These are phyloP conservation scores for Mastomys natalensis DNA, from an alignment of 2,113 vertebrate genomes.

Conservation along the genomic window DNA sequence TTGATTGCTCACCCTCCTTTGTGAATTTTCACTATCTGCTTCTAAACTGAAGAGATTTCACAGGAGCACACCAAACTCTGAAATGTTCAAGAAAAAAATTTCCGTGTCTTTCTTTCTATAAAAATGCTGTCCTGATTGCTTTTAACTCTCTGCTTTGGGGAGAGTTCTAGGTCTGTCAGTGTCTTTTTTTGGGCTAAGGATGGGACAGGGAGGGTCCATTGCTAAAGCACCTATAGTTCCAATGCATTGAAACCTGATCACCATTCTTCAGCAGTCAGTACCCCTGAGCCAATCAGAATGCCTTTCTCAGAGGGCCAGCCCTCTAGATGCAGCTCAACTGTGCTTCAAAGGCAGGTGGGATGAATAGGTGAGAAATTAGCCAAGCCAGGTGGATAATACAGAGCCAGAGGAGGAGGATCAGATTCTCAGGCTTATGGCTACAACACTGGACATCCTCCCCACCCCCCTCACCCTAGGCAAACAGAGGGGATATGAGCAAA, in stretches of 20 bases:
- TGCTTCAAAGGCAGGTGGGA: neutral
- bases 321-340: neutral
- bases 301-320: neutral
- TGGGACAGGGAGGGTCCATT: neutral
- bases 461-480: neutral
- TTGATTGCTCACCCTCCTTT: neutral
- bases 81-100: neutral
- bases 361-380: rapidly evolving
- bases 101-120: neutral
- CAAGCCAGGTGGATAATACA: neutral
- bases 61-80: neutral
- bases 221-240: neutral
- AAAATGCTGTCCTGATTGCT: neutral
- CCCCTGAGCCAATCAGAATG: neutral
- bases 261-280: neutral
- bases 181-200: neutral
- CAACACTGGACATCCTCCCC: too few species aligned
- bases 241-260: neutral
- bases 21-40: neutral
- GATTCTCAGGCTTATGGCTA: neutral
- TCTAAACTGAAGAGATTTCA: neutral
- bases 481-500: neutral
- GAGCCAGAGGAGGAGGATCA: neutral
- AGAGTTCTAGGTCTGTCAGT: slow-evolving; percentile 9
- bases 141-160: neutral